Base-by-base conservation (phyloP, 2,797 vertebrate species). In the Potorous gilbertii region DNA sequence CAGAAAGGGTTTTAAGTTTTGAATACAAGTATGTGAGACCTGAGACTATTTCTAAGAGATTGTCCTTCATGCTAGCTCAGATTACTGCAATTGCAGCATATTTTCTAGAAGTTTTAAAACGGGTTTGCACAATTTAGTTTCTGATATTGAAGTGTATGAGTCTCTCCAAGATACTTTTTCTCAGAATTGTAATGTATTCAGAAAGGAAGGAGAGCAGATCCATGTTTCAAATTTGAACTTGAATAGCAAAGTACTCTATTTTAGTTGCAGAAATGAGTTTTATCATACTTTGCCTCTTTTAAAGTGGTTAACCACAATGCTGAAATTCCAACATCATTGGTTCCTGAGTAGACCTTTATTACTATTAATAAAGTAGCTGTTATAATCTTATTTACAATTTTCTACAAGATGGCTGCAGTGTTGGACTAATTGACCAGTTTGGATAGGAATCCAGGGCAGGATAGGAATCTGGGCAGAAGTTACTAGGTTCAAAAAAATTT, bases 61-160 rank as follows among this genome's bases (percentile, higher is more conserved):
- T 92, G 13, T 91, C 54, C 55, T 93, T 93, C 11, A 0, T 89
- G 29, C 90, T 92, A 92, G 54, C 40, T 62, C 55, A 93, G 31
- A 0, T 0, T 90, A 56, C 66, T 95, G 29, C 29, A 50, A 29
- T 92, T 94, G 54, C 11, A n/a, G 1, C 66, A 1, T 91, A 59
- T 46, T 56, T 52, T 4, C 90, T 28, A 21, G 14, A 50, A 57
- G 16, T 28, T 89, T 94, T 29, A 92, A 96, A 96, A 92, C 59
- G 81, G 90, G 55, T 91, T 89, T 93, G 29, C 97, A 56, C 10
- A 57, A 0, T 87, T 95, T 89, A 12, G 13, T 97, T 94, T 59
- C 87, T 95, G 21, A 27, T 81, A 28, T 89, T 56, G 59, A 96
- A 96, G 87, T 94, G 91, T 92, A 90, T 95, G 95, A 93, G 92